Evolutionary conservation across 2,797 vertebrate genomes (phyloP), one percentile per base, ranked within the genome.

Genomic region (Pseudopleuronectes americanus): DNA sequence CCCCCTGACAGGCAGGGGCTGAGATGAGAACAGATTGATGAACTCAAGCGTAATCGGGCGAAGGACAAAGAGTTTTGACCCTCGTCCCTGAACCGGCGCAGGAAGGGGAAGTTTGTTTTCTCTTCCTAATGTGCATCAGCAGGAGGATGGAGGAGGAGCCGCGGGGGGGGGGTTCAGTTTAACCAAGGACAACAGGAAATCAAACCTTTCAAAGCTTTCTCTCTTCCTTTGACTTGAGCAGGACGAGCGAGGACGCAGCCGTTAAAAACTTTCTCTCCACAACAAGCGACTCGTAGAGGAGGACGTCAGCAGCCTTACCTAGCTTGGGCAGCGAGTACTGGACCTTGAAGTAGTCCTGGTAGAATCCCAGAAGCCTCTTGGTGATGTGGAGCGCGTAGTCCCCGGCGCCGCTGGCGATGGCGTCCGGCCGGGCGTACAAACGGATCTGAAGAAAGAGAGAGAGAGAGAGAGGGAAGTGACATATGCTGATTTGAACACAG

Each of bases 331-430:
- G 93, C 5, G 96, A 97, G 91, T 97, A 97, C 85, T 95, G 94
- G 67, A 97, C 95, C 90, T 96, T 94, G 87, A 97, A 97, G 92
- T 97, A 97, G 89, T 97, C 96, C 91, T 97, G 95, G 93, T 97
- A 97, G 88, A 97, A 97, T 67, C 95, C 96, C 92, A 97, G 95
- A 16, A 97, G 93, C 89, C 95, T 95, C 87, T 94, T 95, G 86
- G 96, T 96, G 92, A 97, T 97, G 83, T 97, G 95, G 47, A 97
- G 95, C 41, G 96, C 95, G 81, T 97, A 97, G 90, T 97, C 95
- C 1, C 96, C 96, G 0, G 96, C 96, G 80, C 96, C 96, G 86
- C 96, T 95, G 85, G 95, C 92, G 71, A 97, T 94, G 74, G 96
- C 96, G 77, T 97, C 96, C 0, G 96, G 96, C 65, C 96, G 94